Evolutionary conservation across 2,797 vertebrate genomes (phyloP), one percentile per base, ranked within the genome.

Genomic region (Menidia menidia): DNA sequence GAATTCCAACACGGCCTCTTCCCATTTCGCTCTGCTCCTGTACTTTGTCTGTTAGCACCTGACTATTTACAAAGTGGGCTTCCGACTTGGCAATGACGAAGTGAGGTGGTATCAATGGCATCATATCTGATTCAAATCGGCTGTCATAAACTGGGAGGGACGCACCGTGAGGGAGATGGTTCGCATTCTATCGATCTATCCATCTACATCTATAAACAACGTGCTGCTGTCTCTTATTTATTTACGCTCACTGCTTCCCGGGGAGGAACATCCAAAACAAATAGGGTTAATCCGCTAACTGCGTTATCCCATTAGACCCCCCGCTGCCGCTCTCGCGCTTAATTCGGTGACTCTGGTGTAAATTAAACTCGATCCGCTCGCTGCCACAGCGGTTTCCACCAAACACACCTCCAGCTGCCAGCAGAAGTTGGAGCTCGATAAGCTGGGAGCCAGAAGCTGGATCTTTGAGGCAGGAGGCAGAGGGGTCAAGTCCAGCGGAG

Each of bases 1-100:
- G 56, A 73, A 92, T 89, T 90, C 85, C 81, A 75, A 75, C 83
- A 88, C 87, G 47, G 67, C 68, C 67, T 85, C 87, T 89, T 87
- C 87, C 88, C 75, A 73, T 83, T 80, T 78, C 68, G 62, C 75
- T 85, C 75, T n/a, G 77, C 81, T 82, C 81, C 91, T 93, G 94
- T 90, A 84, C 92, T 90, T 73, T 91, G 92, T 94, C 94, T 94
- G 90, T 94, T 93, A 93, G 88, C 93, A 92, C 93, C 88, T 83
- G 76, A 73, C 79, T 90, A 83, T 92, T 92, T 93, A 92, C 92
- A 92, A 91, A 94, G 87, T 79, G 85, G 78, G 87, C 89, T 93
- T 94, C 92, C 91, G 92, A 93, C 90, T 82, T 91, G 93, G 88
- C 89, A 87, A 76, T 88, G 92, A 87, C 77, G 77, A 86, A 82